Conservation (phyloP, 2,797 vertebrate genomes). For the Phylloscopus collybita region DNA sequence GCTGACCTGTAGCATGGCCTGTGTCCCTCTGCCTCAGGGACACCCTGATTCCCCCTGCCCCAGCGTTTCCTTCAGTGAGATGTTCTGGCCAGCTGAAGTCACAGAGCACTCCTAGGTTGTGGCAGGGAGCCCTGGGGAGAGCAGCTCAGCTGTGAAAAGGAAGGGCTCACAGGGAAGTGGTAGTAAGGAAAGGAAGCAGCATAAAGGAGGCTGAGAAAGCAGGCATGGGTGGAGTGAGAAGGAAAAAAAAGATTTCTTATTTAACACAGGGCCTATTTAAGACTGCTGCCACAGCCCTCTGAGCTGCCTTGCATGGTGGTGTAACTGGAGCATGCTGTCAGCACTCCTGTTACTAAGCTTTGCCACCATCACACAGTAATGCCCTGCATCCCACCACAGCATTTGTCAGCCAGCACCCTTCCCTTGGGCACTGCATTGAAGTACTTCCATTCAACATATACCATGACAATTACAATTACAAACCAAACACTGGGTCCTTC, state of each 20-base stretch:
- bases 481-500: background rate
- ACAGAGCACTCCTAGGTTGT: background rate
- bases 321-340: background rate
- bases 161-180: background rate
- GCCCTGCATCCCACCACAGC: background rate
- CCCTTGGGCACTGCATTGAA: background rate
- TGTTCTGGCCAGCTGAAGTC: background rate
- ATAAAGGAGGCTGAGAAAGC: background rate
- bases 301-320: background rate
- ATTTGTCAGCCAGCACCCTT: background rate
- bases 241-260: background rate
- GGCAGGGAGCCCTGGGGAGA: background rate
- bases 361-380: background rate
- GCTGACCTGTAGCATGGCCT: background rate
- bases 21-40: background rate
- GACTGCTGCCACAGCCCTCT: background rate
- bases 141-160: background rate
- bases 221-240: background rate
- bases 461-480: background rate
- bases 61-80: fast-evolving
- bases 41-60: background rate
- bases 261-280: background rate
- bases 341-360: background rate
- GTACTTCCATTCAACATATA: background rate
- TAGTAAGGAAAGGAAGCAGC: background rate